These are phyloP conservation scores for Pyrgus malvae DNA, from an alignment of 2,888 invertebrate genomes.

Conservation along the genomic window DNA sequence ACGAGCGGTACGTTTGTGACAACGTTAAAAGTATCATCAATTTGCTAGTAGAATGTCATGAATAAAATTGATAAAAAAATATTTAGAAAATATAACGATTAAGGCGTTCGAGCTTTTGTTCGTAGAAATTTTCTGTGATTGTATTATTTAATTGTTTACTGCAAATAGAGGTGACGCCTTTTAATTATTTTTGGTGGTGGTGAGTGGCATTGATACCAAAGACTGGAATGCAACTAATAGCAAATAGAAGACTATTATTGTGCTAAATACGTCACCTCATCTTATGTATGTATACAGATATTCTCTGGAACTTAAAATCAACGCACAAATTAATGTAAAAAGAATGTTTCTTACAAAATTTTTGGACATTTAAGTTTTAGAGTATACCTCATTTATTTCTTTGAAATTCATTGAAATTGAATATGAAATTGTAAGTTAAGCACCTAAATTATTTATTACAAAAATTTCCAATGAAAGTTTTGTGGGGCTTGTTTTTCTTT, in stretches of 20 bases:
- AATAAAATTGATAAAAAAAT: no score
- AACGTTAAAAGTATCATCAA: no score
- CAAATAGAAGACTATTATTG: neutral
- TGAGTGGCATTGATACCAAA: conserved; percentile 20
- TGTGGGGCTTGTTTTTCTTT: no score
- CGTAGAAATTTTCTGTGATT: neutral
- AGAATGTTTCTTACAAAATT: neutral
- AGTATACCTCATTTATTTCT: neutral
- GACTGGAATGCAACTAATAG: conserved; percentile 13
- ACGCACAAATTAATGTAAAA: neutral
- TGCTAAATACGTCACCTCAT: neutral
- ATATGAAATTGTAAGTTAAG: neutral
- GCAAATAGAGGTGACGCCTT: neutral
- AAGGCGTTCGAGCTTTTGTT: neutral
- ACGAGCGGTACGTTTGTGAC: no score
- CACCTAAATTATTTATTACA: no score
- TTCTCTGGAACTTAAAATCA: neutral
- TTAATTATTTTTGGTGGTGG: neutral
- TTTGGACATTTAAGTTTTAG: neutral
- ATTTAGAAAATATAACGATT: no score
- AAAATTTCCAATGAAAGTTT: no score
- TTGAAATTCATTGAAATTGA: neutral
- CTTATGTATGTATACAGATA: neutral
- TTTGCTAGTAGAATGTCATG: no score
- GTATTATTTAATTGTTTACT: neutral